These are phyloP conservation scores for Megaustenia siamemsis DNA, from an alignment of 2,888 invertebrate genomes.

Conservation along the genomic window DNA sequence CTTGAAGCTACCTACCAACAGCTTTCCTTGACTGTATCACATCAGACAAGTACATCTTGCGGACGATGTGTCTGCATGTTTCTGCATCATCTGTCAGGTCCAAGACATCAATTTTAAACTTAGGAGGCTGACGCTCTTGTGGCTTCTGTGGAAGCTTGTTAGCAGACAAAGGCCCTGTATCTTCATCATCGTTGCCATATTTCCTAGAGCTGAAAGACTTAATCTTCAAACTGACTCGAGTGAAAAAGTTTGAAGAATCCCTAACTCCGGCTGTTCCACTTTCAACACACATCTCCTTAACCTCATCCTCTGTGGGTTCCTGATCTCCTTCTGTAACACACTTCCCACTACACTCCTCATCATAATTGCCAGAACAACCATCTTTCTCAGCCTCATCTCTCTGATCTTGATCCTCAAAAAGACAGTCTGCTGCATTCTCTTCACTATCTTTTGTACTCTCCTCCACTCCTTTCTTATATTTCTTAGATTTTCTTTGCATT, in stretches of 20 bases:
- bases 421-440: neutral
- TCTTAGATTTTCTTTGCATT: conserved; percentile 34
- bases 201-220: conserved; percentile 56
- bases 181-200: conserved; percentile 48
- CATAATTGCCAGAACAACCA: neutral
- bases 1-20: conserved; percentile 56
- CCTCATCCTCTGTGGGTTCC: neutral
- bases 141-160: conserved; percentile 46
- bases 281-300: neutral
- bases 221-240: conserved; percentile 70
- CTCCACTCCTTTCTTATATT: conserved; percentile 34
- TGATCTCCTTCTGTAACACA: neutral
- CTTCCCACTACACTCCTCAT: neutral
- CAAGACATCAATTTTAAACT: conserved; percentile 66
- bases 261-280: neutral
- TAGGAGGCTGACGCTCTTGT: conserved; percentile 43
- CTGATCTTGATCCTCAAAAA: neutral
- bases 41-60: conserved; percentile 64
- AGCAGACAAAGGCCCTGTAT: conserved; percentile 27
- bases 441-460: conserved; percentile 2
- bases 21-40: conserved; percentile 55
- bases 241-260: conserved; percentile 61
- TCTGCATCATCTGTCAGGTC: conserved; percentile 69
- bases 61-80: conserved; percentile 61
- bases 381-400: neutral